A percentile compares a stretch with the other conserved stretches of the same genome.
phyloP scores from a whole-genome alignment of 2,888 invertebrate genomes.

The Agrochola macilenta region DNA sequence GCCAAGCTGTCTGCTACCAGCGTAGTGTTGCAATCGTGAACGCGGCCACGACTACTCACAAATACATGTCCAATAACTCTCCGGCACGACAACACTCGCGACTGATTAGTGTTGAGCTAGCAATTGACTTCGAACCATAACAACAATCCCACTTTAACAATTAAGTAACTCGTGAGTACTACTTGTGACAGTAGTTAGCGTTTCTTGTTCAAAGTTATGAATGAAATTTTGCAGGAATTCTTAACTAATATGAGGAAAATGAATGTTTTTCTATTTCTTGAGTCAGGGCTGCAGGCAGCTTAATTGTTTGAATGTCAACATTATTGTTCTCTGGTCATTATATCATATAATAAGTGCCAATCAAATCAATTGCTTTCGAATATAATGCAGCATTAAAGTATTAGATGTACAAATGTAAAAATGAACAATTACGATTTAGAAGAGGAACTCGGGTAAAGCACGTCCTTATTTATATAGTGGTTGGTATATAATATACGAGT shows the following conservation, averaged over 20 bases:
- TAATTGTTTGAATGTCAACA: not conserved
- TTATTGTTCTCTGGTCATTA: not conserved
- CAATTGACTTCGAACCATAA: slow-evolving; percentile 66
- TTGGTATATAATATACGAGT: slow-evolving; percentile 71
- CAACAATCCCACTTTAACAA: slow-evolving; percentile 28
- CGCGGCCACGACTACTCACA: slow-evolving; percentile 72
- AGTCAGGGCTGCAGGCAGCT: not conserved
- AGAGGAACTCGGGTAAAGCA: slow-evolving; percentile 34
- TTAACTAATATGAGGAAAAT: slow-evolving; percentile 4
- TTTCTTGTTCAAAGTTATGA: slow-evolving; percentile 37
- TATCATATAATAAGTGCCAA: not conserved
- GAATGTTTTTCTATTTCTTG: not conserved
- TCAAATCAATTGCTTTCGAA: not conserved
- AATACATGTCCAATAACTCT: slow-evolving; percentile 70
- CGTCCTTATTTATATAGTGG: slow-evolving; percentile 61
- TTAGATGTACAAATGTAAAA: too few species aligned
- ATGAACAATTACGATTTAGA: slow-evolving; percentile 14
- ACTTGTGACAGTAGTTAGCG: slow-evolving; percentile 22
- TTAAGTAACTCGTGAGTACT: slow-evolving; percentile 16
- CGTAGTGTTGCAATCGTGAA: slow-evolving; percentile 76
- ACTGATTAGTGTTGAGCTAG: slow-evolving; percentile 60
- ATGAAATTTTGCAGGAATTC: slow-evolving; percentile 22
- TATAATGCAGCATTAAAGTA: too few species aligned
- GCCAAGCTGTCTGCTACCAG: slow-evolving; percentile 88
- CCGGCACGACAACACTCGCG: slow-evolving; percentile 46